Evolutionary conservation across 2,888 invertebrate genomes (phyloP).

Genomic region (Ectropis crepuscularia): DNA sequence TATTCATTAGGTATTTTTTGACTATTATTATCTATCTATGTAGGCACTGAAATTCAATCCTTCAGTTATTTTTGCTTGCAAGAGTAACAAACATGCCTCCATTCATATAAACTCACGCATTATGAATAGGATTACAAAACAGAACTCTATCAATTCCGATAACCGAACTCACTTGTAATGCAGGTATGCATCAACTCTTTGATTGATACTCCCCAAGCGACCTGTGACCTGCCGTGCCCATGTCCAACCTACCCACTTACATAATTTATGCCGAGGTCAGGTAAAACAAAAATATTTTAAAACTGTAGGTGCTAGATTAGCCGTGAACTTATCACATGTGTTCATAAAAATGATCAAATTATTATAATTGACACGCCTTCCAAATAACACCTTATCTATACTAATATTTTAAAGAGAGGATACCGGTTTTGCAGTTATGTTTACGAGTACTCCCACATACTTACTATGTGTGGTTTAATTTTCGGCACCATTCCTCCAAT

Average conservation of each 20-base stretch:
- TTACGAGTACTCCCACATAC: too few relatives aligned
- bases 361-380: constrained; percentile 12
- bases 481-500: too few relatives aligned
- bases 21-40: too few relatives aligned
- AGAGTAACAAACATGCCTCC: too few relatives aligned
- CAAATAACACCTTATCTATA: background rate
- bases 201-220: constrained; percentile 29
- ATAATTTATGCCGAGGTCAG: constrained; percentile 32
- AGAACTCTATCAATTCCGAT: background rate
- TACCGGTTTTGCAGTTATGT: background rate
- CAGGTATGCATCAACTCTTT: constrained; percentile 13
- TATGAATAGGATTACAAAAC: too few relatives aligned
- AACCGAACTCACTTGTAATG: background rate
- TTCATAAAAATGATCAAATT: constrained; percentile 3
- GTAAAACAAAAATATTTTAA: constrained; percentile 24
- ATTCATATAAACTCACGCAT: too few relatives aligned
- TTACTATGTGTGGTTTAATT: too few relatives aligned
- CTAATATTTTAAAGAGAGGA: background rate
- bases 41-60: too few relatives aligned
- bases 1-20: too few relatives aligned
- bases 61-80: too few relatives aligned
- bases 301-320: constrained; percentile 17
- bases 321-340: constrained; percentile 20
- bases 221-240: constrained; percentile 33
- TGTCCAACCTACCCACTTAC: constrained; percentile 14